These are phyloP conservation scores for Thalpophila matura DNA, from an alignment of 2,888 invertebrate species.

Conservation along the genomic window DNA sequence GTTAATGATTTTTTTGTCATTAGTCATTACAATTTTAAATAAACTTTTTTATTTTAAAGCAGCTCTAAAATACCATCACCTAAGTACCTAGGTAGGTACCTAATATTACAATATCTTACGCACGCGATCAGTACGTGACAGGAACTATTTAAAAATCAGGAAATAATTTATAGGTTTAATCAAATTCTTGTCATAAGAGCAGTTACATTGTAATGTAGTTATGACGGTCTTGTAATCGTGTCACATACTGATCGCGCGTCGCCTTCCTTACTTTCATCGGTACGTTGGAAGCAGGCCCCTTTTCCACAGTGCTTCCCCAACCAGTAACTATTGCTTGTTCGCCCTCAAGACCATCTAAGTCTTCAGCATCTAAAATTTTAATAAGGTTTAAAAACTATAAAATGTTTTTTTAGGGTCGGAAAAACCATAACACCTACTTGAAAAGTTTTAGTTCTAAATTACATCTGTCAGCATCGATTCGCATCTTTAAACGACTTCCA, in stretches of 20 bases:
- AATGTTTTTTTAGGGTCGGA: too few relatives aligned
- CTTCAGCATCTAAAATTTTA: slow-evolving; percentile 72
- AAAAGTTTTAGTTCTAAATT: too few relatives aligned
- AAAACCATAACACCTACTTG: too few relatives aligned
- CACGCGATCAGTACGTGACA: slow-evolving; percentile 37
- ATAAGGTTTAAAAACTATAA: neutral
- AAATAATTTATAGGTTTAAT: slow-evolving; percentile 12
- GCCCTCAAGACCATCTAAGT: slow-evolving; percentile 83
- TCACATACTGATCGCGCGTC: slow-evolving; percentile 21
- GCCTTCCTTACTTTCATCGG: slow-evolving; percentile 91
- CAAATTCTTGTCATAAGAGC: slow-evolving; percentile 30
- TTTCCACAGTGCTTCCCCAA: slow-evolving; percentile 94
- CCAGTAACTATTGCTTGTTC: slow-evolving; percentile 93
- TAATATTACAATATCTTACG: slow-evolving; percentile 2
- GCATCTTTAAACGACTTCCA: too few relatives aligned
- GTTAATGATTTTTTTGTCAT: too few relatives aligned
- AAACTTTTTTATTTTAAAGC: too few relatives aligned
- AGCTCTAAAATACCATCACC: too few relatives aligned
- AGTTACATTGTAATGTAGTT: slow-evolving; percentile 36
- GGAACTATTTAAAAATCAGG: slow-evolving; percentile 10
- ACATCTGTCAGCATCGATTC: too few relatives aligned
- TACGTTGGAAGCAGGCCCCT: slow-evolving; percentile 92
- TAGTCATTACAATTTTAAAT: too few relatives aligned
- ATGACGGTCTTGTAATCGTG: slow-evolving; percentile 18
- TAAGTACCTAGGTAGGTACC: neutral